Percentiles rank a stretch among this genome's conserved stretches.
Conservation (phyloP, 2,888 invertebrate species). For the Eupithecia vulgata region DNA sequence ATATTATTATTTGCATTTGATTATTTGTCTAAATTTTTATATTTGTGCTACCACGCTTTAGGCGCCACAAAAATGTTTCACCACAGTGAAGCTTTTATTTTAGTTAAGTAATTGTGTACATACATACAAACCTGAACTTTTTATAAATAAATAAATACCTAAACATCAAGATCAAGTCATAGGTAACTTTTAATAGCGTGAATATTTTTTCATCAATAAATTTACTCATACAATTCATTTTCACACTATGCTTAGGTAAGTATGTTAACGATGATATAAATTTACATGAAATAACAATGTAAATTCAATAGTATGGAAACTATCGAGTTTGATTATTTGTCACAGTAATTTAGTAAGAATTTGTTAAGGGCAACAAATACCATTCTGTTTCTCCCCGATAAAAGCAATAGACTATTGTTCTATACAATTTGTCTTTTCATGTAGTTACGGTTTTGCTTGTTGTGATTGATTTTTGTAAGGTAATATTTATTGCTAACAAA, state of each 20-base stretch:
- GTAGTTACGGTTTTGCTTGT: slow-evolving; percentile 19
- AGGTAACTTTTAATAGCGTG: slow-evolving; percentile 50
- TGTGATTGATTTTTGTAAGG: slow-evolving; percentile 2
- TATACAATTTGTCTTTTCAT: slow-evolving; percentile 21
- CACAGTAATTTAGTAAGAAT: slow-evolving; percentile 38
- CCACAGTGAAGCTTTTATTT: slow-evolving; percentile 66
- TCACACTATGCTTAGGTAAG: slow-evolving; percentile 32
- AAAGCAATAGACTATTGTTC: slow-evolving; percentile 37
- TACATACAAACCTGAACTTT: slow-evolving; percentile 52
- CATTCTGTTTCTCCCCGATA: slow-evolving; percentile 35
- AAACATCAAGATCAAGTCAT: slow-evolving; percentile 59
- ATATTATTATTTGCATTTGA: slow-evolving; percentile 58
- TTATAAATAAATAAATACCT: slow-evolving; percentile 49
- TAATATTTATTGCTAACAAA: slow-evolving; percentile 6
- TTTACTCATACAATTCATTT: slow-evolving; percentile 52
- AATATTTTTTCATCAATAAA: slow-evolving; percentile 55
- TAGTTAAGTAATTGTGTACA: slow-evolving; percentile 71
- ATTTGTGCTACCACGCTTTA: slow-evolving; percentile 64
- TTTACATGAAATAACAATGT: slow-evolving; percentile 23
- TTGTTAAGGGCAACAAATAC: slow-evolving; percentile 30
- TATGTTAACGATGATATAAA: slow-evolving; percentile 30
- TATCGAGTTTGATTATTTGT: slow-evolving; percentile 30
- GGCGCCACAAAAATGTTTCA: slow-evolving; percentile 64
- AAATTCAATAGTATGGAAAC: slow-evolving; percentile 20
- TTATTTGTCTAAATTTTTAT: slow-evolving; percentile 60